Evolutionary conservation across 2,113 vertebrate genomes (phyloP), one percentile per base, ranked within the genome.

Genomic region (Oryzias woworae): DNA sequence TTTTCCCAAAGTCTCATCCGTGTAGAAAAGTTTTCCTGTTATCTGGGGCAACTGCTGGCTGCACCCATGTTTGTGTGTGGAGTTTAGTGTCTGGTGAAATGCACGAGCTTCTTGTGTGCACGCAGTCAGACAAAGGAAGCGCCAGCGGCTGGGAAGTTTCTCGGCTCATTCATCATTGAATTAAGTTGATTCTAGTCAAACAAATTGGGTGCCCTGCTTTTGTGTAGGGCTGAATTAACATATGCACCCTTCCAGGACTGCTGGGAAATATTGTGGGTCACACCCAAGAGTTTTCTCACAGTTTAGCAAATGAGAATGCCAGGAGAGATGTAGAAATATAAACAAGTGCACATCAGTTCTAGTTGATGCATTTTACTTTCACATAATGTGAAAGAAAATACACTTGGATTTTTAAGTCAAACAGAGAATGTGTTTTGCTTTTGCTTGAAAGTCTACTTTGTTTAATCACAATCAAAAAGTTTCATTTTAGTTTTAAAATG

Each of bases 151-250:
- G 63, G 80, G 73, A 85, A 82, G 73, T 80, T 81, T 78, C 56
- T 70, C 55, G 74, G 67, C 69, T 77, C 78, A 74, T 87, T 87
- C 78, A 14, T 85, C 75, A 82, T 67, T 28, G 43, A 83, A 85
- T 88, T 74, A 88, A 84, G 68, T 66, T 63, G 48, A 83, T 83
- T 83, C 14, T 62, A 63, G 58, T 69, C 64, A 24, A 71, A 76
- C 79, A 75, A 84, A 87, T 84, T 75, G 59, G 71, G 61, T 31
- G 45, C 66, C 68, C 47, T 55, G 79, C 81, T 83, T 36, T 81
- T 82, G 69, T 83, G 71, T 48, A 62, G 14, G 15, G 50, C 61
- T 50, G 59, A 71, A 54, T 75, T 66, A 80, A 83, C 68, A 65
- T 73, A 82, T 73, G 70, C 43, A 22, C 57, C 36, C 58, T 53